These are phyloP conservation scores for Dermolepida albohirtum DNA, from an alignment of 2,888 invertebrate genomes.

Conservation along the genomic window DNA sequence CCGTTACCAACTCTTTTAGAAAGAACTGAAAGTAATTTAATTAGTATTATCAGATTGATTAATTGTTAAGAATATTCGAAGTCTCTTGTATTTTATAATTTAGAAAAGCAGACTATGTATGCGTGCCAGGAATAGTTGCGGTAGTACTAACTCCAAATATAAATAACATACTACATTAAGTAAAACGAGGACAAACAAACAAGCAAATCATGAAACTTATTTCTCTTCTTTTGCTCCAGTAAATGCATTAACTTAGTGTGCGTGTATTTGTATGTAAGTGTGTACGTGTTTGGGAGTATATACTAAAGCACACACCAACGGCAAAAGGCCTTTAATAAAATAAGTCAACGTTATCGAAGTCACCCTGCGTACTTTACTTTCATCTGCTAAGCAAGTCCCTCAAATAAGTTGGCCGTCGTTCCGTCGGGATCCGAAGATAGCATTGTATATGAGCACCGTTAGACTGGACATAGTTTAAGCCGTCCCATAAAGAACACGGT, in stretches of 20 bases:
- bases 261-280: not conserved
- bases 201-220: conserved; percentile 25
- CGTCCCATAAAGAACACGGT: conserved; percentile 66
- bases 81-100: too few species aligned
- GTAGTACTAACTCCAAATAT: not conserved
- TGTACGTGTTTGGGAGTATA: conserved; percentile 1
- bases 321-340: conserved; percentile 42
- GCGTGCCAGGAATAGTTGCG: too few species aligned
- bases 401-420: conserved; percentile 57
- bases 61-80: too few species aligned
- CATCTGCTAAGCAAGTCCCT: conserved; percentile 52
- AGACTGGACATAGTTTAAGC: conserved; percentile 67
- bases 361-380: conserved; percentile 49
- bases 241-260: conserved; percentile 23
- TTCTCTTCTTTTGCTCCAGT: conserved; percentile 11
- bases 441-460: conserved; percentile 66
- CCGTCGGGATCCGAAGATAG: conserved; percentile 65
- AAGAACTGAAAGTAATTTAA: too few species aligned
- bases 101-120: too few species aligned
- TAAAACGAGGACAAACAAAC: conserved; percentile 15
- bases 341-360: conserved; percentile 45
- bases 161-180: not conserved
- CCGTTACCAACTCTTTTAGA: too few species aligned
- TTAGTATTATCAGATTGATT: too few species aligned
- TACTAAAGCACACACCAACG: conserved; percentile 14